A percentile compares a stretch with the other conserved stretches of the same genome.
These are phyloP conservation scores for Chironomus riparius DNA, from an alignment of 2,888 invertebrate genomes.

Conservation along the genomic window DNA sequence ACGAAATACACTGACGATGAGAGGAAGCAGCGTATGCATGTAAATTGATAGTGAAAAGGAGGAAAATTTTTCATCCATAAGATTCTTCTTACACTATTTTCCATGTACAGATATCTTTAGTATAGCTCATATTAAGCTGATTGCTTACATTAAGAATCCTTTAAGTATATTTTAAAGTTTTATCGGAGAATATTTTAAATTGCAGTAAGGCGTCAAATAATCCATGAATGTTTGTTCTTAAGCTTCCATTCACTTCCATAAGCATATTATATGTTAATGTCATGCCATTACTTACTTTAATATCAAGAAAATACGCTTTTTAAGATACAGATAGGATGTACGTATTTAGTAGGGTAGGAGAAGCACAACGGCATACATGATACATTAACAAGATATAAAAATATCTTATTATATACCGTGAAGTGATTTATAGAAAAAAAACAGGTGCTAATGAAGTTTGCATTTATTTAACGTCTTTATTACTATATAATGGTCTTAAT, in stretches of 20 bases:
- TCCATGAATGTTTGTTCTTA: background rate
- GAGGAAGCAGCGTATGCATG: no score
- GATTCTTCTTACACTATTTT: background rate
- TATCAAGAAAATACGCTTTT: background rate
- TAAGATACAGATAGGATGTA: background rate
- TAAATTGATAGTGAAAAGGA: no score
- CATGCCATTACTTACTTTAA: background rate
- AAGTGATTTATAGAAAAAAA: constrained; percentile 11
- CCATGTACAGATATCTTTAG: background rate
- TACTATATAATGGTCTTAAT: background rate
- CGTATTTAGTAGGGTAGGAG: background rate
- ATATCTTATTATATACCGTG: background rate
- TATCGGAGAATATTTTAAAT: background rate
- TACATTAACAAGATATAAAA: background rate
- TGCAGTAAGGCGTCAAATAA: background rate
- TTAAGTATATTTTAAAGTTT: background rate
- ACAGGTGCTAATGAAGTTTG: constrained; percentile 21
- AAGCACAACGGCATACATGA: background rate
- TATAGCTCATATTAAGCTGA: background rate
- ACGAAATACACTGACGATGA: no score
- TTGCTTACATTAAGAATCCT: background rate
- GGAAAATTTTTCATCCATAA: background rate
- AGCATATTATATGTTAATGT: background rate
- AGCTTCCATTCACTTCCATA: background rate
- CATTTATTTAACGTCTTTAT: background rate